Percentiles rank a stretch among this genome's conserved stretches.
phyloP scores from a whole-genome alignment of 2,888 invertebrate genomes.

The Melieria crassipennis region DNA sequence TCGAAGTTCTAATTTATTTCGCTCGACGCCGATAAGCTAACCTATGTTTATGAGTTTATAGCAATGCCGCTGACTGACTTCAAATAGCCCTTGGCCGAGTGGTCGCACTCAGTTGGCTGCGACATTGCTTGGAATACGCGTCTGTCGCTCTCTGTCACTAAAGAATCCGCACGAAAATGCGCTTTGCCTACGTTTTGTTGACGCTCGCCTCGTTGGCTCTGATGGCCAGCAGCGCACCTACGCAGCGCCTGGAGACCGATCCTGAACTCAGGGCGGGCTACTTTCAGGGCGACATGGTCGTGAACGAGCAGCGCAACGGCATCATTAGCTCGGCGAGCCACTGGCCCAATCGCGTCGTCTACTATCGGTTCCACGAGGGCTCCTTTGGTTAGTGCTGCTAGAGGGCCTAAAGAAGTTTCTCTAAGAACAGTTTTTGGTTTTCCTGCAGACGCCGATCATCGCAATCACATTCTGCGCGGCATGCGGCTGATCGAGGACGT shows the following conservation, averaged over 20 bases:
- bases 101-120: no score
- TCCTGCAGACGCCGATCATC: slow-evolving; percentile 66
- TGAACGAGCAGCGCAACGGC: slow-evolving; percentile 72
- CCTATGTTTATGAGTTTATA: no score
- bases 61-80: no score
- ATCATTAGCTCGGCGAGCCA: slow-evolving; percentile 68
- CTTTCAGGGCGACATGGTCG: slow-evolving; percentile 78
- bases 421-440: background rate
- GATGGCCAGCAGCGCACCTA: background rate
- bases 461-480: slow-evolving; percentile 72
- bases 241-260: slow-evolving; percentile 63
- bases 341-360: slow-evolving; percentile 75
- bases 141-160: no score
- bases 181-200: background rate
- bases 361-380: slow-evolving; percentile 70
- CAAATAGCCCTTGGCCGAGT: no score
- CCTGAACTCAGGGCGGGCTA: slow-evolving; percentile 81
- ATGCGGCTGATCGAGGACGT: slow-evolving; percentile 77
- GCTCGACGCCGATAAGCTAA: no score
- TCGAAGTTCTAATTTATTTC: no score
- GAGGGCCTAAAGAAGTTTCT: slow-evolving; percentile 43
- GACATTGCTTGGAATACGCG: no score
- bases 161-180: no score
- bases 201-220: background rate
- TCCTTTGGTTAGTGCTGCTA: background rate